Conservation (phyloP, 2,888 invertebrate species). For the Diarsia brunnea region DNA sequence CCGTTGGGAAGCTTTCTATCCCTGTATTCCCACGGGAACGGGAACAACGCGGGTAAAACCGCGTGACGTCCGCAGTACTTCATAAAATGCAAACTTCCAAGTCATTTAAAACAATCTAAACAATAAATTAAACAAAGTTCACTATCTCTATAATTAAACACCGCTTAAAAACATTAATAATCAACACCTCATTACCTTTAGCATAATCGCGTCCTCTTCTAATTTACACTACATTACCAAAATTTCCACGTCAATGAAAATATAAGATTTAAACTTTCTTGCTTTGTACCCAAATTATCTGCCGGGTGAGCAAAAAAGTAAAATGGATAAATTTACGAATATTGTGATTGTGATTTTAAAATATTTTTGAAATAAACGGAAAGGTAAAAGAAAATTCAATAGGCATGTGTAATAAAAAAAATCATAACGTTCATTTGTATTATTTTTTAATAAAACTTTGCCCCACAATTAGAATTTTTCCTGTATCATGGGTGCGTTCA, state of each 20-base stretch:
- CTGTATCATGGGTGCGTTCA: too few relatives aligned
- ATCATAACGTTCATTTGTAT: too few relatives aligned
- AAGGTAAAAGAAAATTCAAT: background rate
- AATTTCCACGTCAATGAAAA: conserved; percentile 64
- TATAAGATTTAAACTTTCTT: conserved; percentile 57
- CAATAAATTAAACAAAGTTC: conserved; percentile 22
- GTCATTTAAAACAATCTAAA: conserved; percentile 21
- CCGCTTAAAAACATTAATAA: conserved; percentile 19
- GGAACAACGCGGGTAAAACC: too few relatives aligned
- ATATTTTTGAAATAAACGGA: background rate
- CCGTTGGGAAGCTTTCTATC: too few relatives aligned
- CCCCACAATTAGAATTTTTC: too few relatives aligned
- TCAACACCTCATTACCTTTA: conserved; percentile 41
- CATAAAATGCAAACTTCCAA: background rate
- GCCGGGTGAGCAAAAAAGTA: conserved; percentile 28
- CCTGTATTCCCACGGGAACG: too few relatives aligned
- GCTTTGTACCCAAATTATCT: conserved; percentile 44
- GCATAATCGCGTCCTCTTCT: conserved; percentile 47
- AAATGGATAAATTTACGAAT: conserved; percentile 17
- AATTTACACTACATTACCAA: conserved; percentile 43
- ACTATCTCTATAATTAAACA: conserved; percentile 19
- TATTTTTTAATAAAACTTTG: too few relatives aligned
- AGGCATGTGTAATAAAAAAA: background rate
- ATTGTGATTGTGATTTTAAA: background rate
- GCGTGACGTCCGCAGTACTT: too few relatives aligned